Evolutionary conservation across 2,113 vertebrate genomes (phyloP).

Genomic region (Raja brachyura): DNA sequence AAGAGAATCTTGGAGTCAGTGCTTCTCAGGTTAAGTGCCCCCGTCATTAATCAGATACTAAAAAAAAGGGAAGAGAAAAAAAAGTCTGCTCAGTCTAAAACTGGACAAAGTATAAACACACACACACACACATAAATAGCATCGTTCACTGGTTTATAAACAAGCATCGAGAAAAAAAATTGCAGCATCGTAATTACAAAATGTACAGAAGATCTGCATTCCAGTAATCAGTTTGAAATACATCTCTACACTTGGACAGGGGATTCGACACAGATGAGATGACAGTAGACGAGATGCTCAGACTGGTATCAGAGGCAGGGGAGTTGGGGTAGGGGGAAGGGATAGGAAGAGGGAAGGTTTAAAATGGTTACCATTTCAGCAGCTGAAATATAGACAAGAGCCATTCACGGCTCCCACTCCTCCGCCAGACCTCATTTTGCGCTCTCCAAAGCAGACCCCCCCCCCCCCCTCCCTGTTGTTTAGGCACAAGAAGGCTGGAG

Average conservation of each 20-base stretch:
- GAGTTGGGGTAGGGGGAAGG: background rate
- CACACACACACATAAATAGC: conserved; percentile 4
- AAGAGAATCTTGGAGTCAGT: background rate
- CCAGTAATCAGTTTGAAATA: background rate
- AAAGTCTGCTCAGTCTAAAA: background rate
- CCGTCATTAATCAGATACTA: background rate
- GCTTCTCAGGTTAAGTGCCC: background rate
- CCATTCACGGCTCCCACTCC: background rate
- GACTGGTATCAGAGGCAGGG: background rate
- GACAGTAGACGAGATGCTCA: background rate
- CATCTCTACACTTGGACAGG: background rate
- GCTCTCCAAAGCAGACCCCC: too few species aligned
- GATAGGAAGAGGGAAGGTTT: background rate
- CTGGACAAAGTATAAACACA: background rate
- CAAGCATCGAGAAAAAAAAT: conserved; percentile 7
- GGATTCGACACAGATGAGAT: background rate
- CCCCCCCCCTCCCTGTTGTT: too few species aligned
- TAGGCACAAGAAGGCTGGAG: too few species aligned
- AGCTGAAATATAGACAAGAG: background rate
- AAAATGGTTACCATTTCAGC: background rate
- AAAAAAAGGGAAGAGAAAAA: background rate
- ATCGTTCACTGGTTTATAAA: conserved; percentile 9
- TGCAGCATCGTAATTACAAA: conserved; percentile 20
- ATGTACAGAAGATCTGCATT: background rate
- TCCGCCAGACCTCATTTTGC: background rate